Evolutionary conservation across 2,888 invertebrate genomes (phyloP).

Genomic region (Cephus runcator): DNA sequence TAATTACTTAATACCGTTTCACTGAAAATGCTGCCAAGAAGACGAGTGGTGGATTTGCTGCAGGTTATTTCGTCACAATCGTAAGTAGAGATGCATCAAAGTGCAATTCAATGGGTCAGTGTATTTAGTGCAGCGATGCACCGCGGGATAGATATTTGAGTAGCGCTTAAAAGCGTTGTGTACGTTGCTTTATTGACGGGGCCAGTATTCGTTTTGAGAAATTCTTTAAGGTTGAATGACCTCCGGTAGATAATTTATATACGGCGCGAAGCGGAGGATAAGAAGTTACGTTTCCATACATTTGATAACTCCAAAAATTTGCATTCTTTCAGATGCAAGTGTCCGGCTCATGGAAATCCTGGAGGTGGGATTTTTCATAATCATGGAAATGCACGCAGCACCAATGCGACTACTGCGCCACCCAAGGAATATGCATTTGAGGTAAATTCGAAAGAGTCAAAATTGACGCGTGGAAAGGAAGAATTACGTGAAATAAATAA

Average conservation of each 20-base stretch:
- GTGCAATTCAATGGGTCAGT: not conserved
- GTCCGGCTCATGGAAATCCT: constrained; percentile 79
- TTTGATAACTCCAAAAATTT: not conserved
- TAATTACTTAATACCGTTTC: not conserved
- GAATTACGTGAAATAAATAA: not conserved
- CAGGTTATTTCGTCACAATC: constrained; percentile 74
- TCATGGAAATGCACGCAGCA: constrained; percentile 45
- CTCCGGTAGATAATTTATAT: not conserved
- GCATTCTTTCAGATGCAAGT: constrained; percentile 72
- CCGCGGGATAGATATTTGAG: no score
- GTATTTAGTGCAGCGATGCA: no score
- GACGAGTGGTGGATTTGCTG: constrained; percentile 74
- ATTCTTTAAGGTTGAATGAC: not conserved
- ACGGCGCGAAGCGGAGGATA: not conserved
- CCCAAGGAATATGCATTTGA: constrained; percentile 84
- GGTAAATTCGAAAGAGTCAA: constrained; percentile 62
- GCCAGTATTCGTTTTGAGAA: not conserved
- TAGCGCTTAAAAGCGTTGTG: not conserved
- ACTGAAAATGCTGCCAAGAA: constrained; percentile 66
- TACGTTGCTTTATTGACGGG: not conserved
- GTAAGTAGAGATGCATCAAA: constrained; percentile 67
- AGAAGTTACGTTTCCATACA: not conserved
- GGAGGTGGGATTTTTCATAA: constrained; percentile 64
- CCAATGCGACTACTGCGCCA: constrained; percentile 66
- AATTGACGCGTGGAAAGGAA: not conserved